These are phyloP conservation scores for Cherax quadricarinatus DNA, from an alignment of 1,140 invertebrate genomes.

Conservation along the genomic window DNA sequence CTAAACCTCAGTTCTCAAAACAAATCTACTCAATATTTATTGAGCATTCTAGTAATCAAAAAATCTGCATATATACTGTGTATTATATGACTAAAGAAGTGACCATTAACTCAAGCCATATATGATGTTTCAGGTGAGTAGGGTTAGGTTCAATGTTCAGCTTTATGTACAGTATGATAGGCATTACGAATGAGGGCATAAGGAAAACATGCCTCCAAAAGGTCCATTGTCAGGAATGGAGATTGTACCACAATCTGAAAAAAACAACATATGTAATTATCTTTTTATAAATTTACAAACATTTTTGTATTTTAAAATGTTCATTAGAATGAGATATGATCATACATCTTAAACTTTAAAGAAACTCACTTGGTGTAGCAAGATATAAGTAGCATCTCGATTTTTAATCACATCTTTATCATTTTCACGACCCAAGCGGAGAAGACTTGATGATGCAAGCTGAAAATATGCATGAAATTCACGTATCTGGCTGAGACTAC, in stretches of 20 bases:
- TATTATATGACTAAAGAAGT: background rate
- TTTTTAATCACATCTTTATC: conserved; percentile 96
- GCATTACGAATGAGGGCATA: conserved; percentile 97
- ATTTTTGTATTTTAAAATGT: too few species aligned
- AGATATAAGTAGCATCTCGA: conserved; percentile 95
- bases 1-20: background rate
- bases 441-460: conserved; percentile 95
- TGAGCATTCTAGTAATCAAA: background rate
- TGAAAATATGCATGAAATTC: conserved; percentile 72
- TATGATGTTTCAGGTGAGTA: background rate
- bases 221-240: conserved; percentile 97
- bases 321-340: too few species aligned
- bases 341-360: background rate
- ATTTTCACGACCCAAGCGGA: conserved; percentile 95
- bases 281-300: too few species aligned
- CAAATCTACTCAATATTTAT: background rate
- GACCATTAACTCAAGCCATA: background rate
- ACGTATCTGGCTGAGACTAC: background rate
- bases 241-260: conserved; percentile 96
- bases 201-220: conserved; percentile 98
- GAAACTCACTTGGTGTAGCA: conserved; percentile 85
- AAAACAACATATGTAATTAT: background rate
- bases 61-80: background rate
- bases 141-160: conserved; percentile 53
- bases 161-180: conserved; percentile 95